Evolutionary conservation across 2,113 vertebrate species (phyloP).

Genomic region (Tachysurus vachellii): DNA sequence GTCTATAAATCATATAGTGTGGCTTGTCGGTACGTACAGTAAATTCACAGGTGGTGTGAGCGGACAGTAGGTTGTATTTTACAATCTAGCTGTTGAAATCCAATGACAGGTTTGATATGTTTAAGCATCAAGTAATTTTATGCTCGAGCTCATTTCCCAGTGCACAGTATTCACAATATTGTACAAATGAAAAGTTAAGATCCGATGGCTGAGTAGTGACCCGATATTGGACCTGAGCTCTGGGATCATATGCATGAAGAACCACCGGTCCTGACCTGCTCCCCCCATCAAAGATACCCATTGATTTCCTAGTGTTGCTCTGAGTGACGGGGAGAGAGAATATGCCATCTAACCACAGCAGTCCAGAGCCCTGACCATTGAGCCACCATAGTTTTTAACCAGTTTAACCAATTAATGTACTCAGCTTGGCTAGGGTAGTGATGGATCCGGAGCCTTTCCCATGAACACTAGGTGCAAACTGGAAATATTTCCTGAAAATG

Average conservation of each 20-base stretch:
- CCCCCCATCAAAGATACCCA: no score
- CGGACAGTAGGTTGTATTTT: background rate
- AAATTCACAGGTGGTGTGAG: background rate
- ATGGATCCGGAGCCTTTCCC: background rate
- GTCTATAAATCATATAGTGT: constrained; percentile 37
- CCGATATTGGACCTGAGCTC: constrained; percentile 42
- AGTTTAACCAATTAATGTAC: background rate
- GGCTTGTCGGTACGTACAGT: constrained; percentile 13
- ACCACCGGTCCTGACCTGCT: background rate
- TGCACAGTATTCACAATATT: constrained; percentile 52
- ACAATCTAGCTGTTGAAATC: background rate
- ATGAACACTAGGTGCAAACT: background rate
- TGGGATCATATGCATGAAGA: constrained; percentile 19
- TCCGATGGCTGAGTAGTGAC: constrained; percentile 37
- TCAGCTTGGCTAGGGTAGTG: background rate
- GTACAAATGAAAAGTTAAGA: constrained; percentile 46
- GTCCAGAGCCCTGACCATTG: background rate
- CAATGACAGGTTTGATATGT: constrained; percentile 48
- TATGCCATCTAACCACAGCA: background rate
- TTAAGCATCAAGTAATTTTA: constrained; percentile 45
- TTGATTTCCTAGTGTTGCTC: background rate
- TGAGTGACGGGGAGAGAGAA: background rate
- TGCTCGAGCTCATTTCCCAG: constrained; percentile 32
- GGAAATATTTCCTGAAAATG: background rate
- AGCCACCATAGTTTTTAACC: background rate